A percentile compares a stretch with the other conserved stretches of the same genome.
Conservation (phyloP, 1,140 invertebrate species). For the Drosophila ercepeae region DNA sequence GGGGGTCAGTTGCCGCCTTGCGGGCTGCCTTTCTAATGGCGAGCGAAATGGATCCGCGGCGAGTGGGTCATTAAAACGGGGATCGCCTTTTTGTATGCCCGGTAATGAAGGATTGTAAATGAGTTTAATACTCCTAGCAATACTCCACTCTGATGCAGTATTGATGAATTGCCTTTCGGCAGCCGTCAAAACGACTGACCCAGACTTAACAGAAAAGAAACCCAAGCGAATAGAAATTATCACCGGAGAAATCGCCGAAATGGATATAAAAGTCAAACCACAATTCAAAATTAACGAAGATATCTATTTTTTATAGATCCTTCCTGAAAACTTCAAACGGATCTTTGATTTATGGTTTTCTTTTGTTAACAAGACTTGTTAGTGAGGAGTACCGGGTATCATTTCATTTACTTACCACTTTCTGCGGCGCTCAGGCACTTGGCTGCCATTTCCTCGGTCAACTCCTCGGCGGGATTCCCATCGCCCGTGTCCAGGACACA, state of each 20-base stretch:
- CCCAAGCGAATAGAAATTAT: background rate
- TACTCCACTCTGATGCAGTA: slow-evolving; percentile 29
- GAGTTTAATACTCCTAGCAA: slow-evolving; percentile 63
- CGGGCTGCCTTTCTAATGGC: slow-evolving; percentile 77
- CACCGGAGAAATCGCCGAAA: slow-evolving; percentile 30
- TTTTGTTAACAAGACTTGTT: background rate
- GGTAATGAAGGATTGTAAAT: slow-evolving; percentile 78
- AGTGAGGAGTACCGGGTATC: background rate
- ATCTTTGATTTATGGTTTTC: slow-evolving; percentile 1
- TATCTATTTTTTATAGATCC: slow-evolving; percentile 9
- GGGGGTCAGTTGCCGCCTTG: slow-evolving; percentile 74
- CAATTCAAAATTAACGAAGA: slow-evolving; percentile 19
- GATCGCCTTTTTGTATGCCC: slow-evolving; percentile 26
- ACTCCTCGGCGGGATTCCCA: slow-evolving; percentile 64
- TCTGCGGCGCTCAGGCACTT: slow-evolving; percentile 75
- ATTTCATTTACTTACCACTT: slow-evolving; percentile 62
- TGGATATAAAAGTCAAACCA: slow-evolving; percentile 6
- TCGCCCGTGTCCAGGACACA: slow-evolving; percentile 61
- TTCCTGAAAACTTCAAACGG: background rate
- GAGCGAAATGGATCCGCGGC: slow-evolving; percentile 56
- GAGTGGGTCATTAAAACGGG: slow-evolving; percentile 67
- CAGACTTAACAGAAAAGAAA: background rate
- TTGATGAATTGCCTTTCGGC: slow-evolving; percentile 61
- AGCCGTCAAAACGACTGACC: background rate
- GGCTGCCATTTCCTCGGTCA: slow-evolving; percentile 70